Evolutionary conservation across 2,797 vertebrate species (phyloP).

Genomic region (Corythornis leucogaster): DNA sequence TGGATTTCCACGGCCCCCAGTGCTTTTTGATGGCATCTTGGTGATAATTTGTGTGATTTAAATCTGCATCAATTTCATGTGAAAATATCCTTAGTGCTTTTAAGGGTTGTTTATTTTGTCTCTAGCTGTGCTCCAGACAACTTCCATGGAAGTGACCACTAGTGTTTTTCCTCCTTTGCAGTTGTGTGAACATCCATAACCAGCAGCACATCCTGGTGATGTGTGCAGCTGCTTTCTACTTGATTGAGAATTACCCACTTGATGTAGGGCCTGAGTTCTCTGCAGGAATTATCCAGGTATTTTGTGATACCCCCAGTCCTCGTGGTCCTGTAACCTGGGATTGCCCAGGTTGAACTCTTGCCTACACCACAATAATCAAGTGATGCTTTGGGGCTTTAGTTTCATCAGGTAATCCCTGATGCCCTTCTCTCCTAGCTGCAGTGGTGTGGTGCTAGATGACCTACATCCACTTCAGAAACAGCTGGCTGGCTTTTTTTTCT

Average conservation of each 20-base stretch:
- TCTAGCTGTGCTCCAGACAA: not conserved
- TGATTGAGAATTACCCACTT: constrained; percentile 97
- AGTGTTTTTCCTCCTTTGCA: constrained; percentile 59
- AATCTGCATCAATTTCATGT: not conserved
- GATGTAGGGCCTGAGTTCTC: constrained; percentile 97
- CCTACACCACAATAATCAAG: too few species aligned
- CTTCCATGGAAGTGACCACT: not conserved
- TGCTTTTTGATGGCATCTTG: not conserved
- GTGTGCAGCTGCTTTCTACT: constrained; percentile 97
- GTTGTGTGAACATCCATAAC: constrained; percentile 94
- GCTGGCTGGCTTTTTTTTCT: not conserved
- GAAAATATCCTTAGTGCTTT: not conserved
- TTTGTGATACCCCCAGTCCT: not conserved
- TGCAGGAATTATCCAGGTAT: constrained; percentile 93
- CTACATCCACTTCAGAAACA: not conserved
- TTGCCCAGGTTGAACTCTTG: not conserved
- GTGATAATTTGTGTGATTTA: not conserved
- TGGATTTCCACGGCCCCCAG: not conserved
- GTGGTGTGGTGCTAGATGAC: not conserved
- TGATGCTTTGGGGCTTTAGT: not conserved
- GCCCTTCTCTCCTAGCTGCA: not conserved
- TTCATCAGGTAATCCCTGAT: not conserved
- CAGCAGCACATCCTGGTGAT: constrained; percentile 97
- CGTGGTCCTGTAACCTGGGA: not conserved
- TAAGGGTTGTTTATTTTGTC: not conserved